phyloP scores from a whole-genome alignment of 2,888 invertebrate species.

The Furcula furcula region DNA sequence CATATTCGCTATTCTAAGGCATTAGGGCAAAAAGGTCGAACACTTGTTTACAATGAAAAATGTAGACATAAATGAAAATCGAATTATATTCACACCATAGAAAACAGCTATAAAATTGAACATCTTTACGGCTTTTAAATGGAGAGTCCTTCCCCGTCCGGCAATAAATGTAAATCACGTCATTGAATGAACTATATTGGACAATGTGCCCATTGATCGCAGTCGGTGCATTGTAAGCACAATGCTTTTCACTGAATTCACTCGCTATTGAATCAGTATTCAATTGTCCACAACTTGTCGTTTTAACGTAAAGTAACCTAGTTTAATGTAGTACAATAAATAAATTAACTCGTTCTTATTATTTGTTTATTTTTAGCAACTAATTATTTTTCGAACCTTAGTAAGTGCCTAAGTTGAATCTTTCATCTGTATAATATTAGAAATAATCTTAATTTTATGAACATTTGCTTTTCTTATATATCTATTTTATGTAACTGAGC shows the following conservation, averaged over 20 bases:
- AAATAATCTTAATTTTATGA: too few relatives aligned
- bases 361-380: too few relatives aligned
- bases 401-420: too few relatives aligned
- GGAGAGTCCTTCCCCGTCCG: constrained; percentile 44
- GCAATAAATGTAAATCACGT: constrained; percentile 71
- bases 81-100: constrained; percentile 16
- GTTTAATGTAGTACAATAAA: too few relatives aligned
- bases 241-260: constrained; percentile 60
- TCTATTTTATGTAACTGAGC: constrained; percentile 5
- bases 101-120: constrained; percentile 15
- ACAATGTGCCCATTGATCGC: constrained; percentile 55
- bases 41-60: too few relatives aligned
- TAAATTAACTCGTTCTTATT: too few relatives aligned
- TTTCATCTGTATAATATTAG: too few relatives aligned
- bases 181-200: constrained; percentile 62
- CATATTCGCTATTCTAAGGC: too few relatives aligned
- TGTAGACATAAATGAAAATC: too few relatives aligned
- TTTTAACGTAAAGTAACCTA: too few relatives aligned
- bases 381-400: too few relatives aligned
- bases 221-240: constrained; percentile 64
- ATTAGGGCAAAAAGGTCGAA: too few relatives aligned
- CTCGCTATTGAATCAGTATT: constrained; percentile 64
- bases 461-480: constrained; percentile 18
- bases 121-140: constrained; percentile 44
- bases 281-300: constrained; percentile 59